Base-by-base conservation (phyloP, 2,797 vertebrate genomes). In the Pteronotus mesoamericanus region DNA sequence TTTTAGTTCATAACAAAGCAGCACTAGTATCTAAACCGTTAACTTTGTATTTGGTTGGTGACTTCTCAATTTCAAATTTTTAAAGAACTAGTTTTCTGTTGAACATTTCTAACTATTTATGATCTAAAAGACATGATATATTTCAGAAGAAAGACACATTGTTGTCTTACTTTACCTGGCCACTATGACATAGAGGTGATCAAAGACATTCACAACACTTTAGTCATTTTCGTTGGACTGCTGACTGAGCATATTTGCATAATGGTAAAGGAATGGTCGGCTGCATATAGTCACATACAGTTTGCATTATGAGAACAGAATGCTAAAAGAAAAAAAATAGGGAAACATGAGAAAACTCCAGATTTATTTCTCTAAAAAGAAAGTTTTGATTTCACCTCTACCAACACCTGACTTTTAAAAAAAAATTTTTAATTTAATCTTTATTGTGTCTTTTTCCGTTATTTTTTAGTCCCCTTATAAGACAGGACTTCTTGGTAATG, bases 261-360 rank as follows among this genome's bases (percentile, higher is more conserved):
- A 93, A 86, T 79, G 95, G 97, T 95, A 94, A 97, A 97, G 97
- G 95, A 95, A 88, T 93, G 94, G 34, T 6, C 11, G 57, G 91
- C 96, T 97, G 97, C 86, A n/a, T 97, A 95, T 77, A 85, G 89
- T 89, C 91, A 80, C 98, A 98, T 98, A 98, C 91, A 98, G 98
- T 97, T 98, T 97, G 91, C 96, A 98, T 99, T 98, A 98, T 97
- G 69, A 97, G 96, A 96, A 80, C 29, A 75, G 79, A 93, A 78
- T 94, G 77, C 42, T 96, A 78, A 75, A 71, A 21, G 61, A 71
- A 77, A 78, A 74, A 71, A 18, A 39, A 64, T 12, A 92, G 59
- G 59, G 59, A 85, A 92, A 79, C 51, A 72, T 83, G 74, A 94
- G 77, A 94, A 75, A 83, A 75, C 11, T 85, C 53, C 69, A 75